Percentiles rank a stretch among this genome's conserved stretches.
phyloP scores from a whole-genome alignment of 1,140 invertebrate species.

The Drosophila tristis region DNA sequence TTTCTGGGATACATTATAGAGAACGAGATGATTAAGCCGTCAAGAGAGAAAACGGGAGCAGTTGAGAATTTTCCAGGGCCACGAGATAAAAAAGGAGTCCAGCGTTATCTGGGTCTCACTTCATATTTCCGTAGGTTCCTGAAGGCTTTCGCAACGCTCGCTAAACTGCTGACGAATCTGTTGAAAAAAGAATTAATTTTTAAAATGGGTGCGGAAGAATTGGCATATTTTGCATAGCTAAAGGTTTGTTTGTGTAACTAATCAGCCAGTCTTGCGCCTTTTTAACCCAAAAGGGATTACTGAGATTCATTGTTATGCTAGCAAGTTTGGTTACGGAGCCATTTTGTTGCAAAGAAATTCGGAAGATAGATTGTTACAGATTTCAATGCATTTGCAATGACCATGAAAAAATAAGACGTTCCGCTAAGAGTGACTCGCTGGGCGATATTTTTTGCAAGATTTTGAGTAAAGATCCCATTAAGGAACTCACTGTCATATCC shows the following conservation, averaged over 20 bases:
- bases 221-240: neutral
- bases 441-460: too few species aligned
- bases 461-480: neutral
- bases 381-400: neutral
- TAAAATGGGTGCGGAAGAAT: neutral
- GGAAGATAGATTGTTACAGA: neutral
- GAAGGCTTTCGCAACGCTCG: neutral
- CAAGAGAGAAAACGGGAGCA: too few species aligned
- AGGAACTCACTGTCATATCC: neutral
- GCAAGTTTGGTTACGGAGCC: neutral
- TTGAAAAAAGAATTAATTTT: neutral
- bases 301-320: neutral
- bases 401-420: neutral
- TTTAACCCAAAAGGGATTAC: neutral
- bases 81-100: too few species aligned
- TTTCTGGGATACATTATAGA: too few species aligned
- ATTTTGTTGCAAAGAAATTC: neutral
- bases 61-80: too few species aligned
- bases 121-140: too few species aligned
- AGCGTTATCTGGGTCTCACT: too few species aligned
- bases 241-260: neutral
- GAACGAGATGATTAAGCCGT: too few species aligned
- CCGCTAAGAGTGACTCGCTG: neutral
- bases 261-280: neutral
- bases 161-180: neutral